Percentiles rank a stretch among this genome's conserved stretches.
Conservation (phyloP, 2,888 invertebrate genomes). For the Atethmia centrago region DNA sequence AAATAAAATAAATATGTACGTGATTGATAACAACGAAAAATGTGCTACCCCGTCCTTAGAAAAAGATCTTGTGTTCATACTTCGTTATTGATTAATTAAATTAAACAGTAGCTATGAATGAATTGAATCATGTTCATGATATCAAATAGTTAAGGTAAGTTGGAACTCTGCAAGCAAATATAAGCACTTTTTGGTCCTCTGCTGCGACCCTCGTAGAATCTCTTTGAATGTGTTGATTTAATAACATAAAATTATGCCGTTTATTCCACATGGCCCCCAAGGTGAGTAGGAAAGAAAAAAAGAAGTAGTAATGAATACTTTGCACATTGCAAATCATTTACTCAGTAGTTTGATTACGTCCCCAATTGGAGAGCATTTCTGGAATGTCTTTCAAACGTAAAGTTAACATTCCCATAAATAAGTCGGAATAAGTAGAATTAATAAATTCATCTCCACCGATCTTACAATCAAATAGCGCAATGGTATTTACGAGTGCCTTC, state of each 20-base stretch:
- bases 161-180: background rate
- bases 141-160: slow-evolving; percentile 41
- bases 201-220: background rate
- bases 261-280: no score
- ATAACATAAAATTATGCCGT: no score
- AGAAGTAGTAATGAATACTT: no score
- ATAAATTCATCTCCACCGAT: background rate
- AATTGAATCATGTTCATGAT: slow-evolving; percentile 23
- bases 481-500: background rate
- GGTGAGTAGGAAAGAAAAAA: no score
- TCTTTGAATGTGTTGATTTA: background rate
- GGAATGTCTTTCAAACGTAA: no score
- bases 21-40: slow-evolving; percentile 21
- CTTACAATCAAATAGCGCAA: background rate
- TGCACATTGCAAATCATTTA: no score
- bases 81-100: slow-evolving; percentile 39
- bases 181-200: background rate
- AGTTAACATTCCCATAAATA: no score
- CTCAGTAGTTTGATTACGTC: no score
- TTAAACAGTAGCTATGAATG: slow-evolving; percentile 6
- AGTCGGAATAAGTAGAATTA: no score
- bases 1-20: slow-evolving; percentile 45
- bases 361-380: no score
- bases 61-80: slow-evolving; percentile 53
- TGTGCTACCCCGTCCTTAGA: slow-evolving; percentile 32